Evolutionary conservation across 2,797 vertebrate genomes (phyloP), one percentile per base, ranked within the genome.

Genomic region (Pseudopleuronectes americanus): DNA sequence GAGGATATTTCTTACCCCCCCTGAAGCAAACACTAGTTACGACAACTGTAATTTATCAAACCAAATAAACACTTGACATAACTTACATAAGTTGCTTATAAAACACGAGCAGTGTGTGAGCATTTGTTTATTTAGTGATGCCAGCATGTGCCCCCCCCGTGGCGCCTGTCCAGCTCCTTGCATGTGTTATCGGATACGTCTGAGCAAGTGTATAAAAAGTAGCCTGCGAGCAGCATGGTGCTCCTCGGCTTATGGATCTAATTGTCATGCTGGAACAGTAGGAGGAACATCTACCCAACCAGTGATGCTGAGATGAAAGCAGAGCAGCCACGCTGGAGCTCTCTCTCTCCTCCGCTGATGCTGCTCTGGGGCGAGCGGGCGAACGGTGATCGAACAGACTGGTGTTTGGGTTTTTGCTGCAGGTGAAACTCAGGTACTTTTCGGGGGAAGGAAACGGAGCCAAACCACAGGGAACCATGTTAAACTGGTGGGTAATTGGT

Each of bases 231-330:
- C 67, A 64, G 66, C 69, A 12, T 51, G 71, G 38, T 45, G 53
- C 71, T 54, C 14, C 66, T 75, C 59, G 56, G 68, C 76, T 69
- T 36, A 4, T 41, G 14, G 67, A 68, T 87, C 64, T 77, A 68
- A 75, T 77, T 83, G 78, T 79, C 62, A 71, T 71, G 69, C 69
- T 48, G 41, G 65, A 86, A 73, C 78, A 79, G 87, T 73, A 45
- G 79, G 73, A 71, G 78, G 54, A 78, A 74, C 64, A 67, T 87
- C 81, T 64, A 79, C 10, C 54, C 60, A 28, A 76, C 51, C 79
- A 67, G 71, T 22, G 72, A 72, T 71, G 85, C 78, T 72, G 81
- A 80, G 76, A 87, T 87, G 74, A 88, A 84, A 86, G 81, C 67
- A 28, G 59, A 60, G 78, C 56, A 28, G 63, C 54, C 52, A 14